Evolutionary conservation across 2,888 invertebrate genomes (phyloP).

Genomic region (Harpagoxenus sublaevis): DNA sequence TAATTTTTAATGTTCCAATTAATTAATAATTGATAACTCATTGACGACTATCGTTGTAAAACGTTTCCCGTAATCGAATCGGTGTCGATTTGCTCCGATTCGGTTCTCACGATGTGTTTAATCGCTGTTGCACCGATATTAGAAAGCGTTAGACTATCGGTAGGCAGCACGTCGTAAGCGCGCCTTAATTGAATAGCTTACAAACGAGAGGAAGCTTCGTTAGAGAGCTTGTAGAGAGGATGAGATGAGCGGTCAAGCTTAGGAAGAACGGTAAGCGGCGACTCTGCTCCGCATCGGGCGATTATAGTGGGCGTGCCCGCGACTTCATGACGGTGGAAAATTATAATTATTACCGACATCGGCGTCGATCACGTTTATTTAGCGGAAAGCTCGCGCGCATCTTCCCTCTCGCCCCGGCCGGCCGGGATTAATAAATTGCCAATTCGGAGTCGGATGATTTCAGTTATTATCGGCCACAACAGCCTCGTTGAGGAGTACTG

Average conservation of each 20-base stretch:
- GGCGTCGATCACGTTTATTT: slow-evolving; percentile 64
- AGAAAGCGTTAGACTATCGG: slow-evolving; percentile 41
- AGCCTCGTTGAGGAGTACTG: slow-evolving; percentile 42
- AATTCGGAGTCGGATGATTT: slow-evolving; percentile 61
- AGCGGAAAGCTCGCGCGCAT: slow-evolving; percentile 62
- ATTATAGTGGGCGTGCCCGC: slow-evolving; percentile 68
- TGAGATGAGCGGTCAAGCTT: slow-evolving; percentile 8
- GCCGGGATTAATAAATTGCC: slow-evolving; percentile 69
- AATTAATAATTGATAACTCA: slow-evolving; percentile 8
- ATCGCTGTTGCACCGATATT: slow-evolving; percentile 31
- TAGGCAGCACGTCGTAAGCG: slow-evolving; percentile 43
- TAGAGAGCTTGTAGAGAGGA: slow-evolving; percentile 33
- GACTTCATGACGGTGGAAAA: slow-evolving; percentile 69
- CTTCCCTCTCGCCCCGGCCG: background rate
- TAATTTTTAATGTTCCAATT: slow-evolving; percentile 1
- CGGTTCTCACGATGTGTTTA: slow-evolving; percentile 42
- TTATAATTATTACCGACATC: slow-evolving; percentile 73
- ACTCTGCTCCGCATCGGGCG: slow-evolving; percentile 65
- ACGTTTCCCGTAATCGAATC: slow-evolving; percentile 31
- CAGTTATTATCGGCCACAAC: slow-evolving; percentile 67
- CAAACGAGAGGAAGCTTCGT: slow-evolving; percentile 51
- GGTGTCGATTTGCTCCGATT: slow-evolving; percentile 28
- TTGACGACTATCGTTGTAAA: slow-evolving; percentile 5
- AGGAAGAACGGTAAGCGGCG: slow-evolving; percentile 57
- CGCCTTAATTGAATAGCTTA: slow-evolving; percentile 50